Conservation (phyloP, 2,797 vertebrate species). For the Ceyx erithaca region DNA sequence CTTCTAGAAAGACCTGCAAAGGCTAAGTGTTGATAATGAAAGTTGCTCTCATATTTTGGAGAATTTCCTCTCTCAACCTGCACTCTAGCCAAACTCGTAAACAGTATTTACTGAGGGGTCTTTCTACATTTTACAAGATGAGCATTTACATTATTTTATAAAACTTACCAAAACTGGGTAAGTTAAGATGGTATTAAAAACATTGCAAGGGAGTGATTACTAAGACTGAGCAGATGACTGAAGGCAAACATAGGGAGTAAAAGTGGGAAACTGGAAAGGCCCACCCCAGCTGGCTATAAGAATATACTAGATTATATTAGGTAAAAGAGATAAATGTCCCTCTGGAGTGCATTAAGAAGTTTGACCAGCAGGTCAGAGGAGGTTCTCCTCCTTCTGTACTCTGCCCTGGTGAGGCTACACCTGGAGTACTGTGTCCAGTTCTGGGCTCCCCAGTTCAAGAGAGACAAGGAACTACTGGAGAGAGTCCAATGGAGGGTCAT, state of each 20-base stretch:
- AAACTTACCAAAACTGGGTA: background rate
- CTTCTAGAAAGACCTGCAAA: background rate
- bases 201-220: background rate
- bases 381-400: too few species aligned
- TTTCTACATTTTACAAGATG: background rate
- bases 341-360: too few species aligned
- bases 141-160: background rate
- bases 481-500: too few species aligned
- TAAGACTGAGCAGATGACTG: background rate
- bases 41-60: background rate
- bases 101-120: background rate
- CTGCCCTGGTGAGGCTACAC: too few species aligned
- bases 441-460: too few species aligned
- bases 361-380: too few species aligned
- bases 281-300: background rate
- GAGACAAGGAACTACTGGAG: too few species aligned
- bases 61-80: background rate
- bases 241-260: background rate
- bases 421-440: too few species aligned
- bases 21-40: background rate
- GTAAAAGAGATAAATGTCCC: too few species aligned
- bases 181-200: background rate
- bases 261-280: background rate
- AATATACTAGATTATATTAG: background rate
- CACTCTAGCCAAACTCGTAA: background rate